These are phyloP conservation scores for Tachysurus fulvidraco DNA, from an alignment of 2,113 vertebrate species.

Conservation along the genomic window DNA sequence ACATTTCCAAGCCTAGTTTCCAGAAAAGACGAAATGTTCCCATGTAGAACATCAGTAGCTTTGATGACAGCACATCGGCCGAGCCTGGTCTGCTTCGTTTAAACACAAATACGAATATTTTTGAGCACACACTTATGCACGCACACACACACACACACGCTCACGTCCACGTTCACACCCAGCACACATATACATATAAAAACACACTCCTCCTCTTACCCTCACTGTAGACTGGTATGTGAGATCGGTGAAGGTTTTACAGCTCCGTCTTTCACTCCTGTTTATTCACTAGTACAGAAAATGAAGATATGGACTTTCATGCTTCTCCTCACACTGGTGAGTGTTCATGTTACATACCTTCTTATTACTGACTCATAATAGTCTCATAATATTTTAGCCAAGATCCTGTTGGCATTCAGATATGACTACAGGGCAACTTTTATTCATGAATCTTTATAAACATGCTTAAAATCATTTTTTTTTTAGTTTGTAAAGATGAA, in stretches of 20 bases:
- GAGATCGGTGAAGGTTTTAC: neutral
- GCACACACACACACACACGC: neutral
- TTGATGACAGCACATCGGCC: neutral
- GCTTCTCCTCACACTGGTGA: conserved; percentile 12
- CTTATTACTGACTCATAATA: neutral
- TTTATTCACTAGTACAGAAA: neutral
- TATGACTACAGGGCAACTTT: neutral
- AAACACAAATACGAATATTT: neutral
- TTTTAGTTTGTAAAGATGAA: neutral
- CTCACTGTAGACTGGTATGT: neutral
- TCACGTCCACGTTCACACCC: neutral
- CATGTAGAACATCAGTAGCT: neutral
- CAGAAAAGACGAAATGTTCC: neutral
- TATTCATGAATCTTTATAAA: neutral
- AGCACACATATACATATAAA: neutral
- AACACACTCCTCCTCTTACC: neutral
- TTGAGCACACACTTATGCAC: neutral
- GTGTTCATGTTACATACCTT: neutral
- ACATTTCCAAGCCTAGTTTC: neutral
- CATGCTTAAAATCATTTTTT: neutral
- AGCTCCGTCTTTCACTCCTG: neutral
- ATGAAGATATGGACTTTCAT: neutral
- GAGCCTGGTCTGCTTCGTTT: neutral
- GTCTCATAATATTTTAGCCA: neutral
- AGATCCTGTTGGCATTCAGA: neutral